Percentiles rank a stretch among this genome's conserved stretches.
phyloP scores from a whole-genome alignment of 2,888 invertebrate genomes.

The Xiphydria camelus region DNA sequence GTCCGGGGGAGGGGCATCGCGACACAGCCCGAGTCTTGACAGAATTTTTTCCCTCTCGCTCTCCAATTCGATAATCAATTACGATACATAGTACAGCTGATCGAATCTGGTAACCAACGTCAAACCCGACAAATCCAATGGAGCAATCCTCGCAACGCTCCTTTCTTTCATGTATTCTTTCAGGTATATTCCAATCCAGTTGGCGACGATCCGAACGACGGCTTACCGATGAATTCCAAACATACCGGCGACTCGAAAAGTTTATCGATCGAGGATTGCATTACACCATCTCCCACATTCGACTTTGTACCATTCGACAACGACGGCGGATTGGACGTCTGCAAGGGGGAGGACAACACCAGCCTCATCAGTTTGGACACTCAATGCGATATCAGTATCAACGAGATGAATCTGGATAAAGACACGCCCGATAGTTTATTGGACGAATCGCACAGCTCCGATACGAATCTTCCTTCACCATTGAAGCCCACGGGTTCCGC shows the following conservation, averaged over 20 bases:
- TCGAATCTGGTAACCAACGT: too few relatives aligned
- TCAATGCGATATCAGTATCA: conserved; percentile 40
- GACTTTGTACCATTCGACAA: conserved; percentile 51
- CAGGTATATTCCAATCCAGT: conserved; percentile 42
- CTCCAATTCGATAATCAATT: too few relatives aligned
- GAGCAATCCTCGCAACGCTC: too few relatives aligned
- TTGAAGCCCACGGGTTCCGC: conserved; percentile 55
- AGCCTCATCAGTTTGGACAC: conserved; percentile 54
- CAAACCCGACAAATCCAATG: too few relatives aligned
- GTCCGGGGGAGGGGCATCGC: too few relatives aligned
- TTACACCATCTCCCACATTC: conserved; percentile 54
- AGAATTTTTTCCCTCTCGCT: too few relatives aligned
- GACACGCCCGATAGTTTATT: conserved; percentile 36
- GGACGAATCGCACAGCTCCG: conserved; percentile 38
- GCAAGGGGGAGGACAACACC: conserved; percentile 50
- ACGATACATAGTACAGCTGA: too few relatives aligned
- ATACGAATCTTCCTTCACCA: conserved; percentile 48
- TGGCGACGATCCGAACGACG: conserved; percentile 31
- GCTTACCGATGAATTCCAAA: conserved; percentile 20
- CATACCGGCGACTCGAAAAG: conserved; percentile 20
- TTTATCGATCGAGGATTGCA: conserved; percentile 26
- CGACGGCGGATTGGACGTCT: conserved; percentile 46
- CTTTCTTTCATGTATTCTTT: neutral
- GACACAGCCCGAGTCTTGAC: too few relatives aligned
- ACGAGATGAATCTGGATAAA: conserved; percentile 38